Evolutionary conservation across 2,797 vertebrate genomes (phyloP).

Genomic region (Hypotaenidia philippensis): DNA sequence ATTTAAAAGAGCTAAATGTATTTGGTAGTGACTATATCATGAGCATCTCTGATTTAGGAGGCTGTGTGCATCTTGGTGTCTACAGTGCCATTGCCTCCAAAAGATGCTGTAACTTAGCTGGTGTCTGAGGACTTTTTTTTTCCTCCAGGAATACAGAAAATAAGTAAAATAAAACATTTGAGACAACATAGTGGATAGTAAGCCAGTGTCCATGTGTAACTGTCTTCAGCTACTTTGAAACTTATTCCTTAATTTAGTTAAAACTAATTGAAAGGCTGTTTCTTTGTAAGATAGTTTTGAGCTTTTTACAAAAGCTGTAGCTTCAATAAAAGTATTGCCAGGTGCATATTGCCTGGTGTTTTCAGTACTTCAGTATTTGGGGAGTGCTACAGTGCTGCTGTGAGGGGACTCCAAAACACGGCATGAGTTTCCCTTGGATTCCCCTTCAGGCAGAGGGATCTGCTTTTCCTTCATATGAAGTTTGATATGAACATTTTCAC

Average conservation of each 20-base stretch:
- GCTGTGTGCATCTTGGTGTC: neutral
- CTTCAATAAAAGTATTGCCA: neutral
- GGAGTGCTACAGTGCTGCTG: neutral
- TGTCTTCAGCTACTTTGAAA: neutral
- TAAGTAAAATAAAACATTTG: neutral
- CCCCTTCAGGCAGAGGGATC: neutral
- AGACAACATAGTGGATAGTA: neutral
- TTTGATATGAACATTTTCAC: neutral
- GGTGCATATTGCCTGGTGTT: accelerated
- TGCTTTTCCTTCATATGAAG: neutral
- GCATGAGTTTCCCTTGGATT: neutral
- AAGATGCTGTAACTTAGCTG: neutral
- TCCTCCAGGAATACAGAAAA: neutral
- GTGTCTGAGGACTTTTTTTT: neutral
- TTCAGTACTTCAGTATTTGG: neutral
- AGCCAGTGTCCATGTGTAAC: neutral
- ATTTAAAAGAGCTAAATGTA: neutral
- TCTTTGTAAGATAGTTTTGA: neutral
- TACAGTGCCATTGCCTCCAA: neutral
- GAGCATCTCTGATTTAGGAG: neutral
- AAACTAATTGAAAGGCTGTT: neutral
- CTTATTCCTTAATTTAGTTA: neutral
- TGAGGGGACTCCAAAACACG: neutral
- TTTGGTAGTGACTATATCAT: neutral
- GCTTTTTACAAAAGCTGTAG: neutral